phyloP scores from a whole-genome alignment of 1,140 invertebrate species.

The Glomeris maerens region DNA sequence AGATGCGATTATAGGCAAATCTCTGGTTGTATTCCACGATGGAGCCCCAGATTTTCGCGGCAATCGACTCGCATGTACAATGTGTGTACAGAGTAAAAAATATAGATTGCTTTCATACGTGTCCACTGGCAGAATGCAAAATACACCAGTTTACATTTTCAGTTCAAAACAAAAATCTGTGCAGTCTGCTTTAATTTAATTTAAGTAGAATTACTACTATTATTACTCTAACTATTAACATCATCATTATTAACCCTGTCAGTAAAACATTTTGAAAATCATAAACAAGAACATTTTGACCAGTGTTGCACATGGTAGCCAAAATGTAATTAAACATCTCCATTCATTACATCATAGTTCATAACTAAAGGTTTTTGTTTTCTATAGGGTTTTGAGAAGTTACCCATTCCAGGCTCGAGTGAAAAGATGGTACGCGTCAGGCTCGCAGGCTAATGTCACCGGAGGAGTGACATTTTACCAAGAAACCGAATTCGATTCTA shows the following conservation, averaged over 20 bases:
- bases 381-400: conserved; percentile 18
- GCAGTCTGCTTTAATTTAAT: too few relatives aligned
- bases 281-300: too few relatives aligned
- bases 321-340: too few relatives aligned
- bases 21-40: conserved; percentile 77
- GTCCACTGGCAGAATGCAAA: neutral
- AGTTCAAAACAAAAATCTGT: too few relatives aligned
- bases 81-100: too few relatives aligned
- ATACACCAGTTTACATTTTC: neutral
- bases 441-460: conserved; percentile 33
- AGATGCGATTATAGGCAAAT: conserved; percentile 58
- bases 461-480: conserved; percentile 69
- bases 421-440: conserved; percentile 19
- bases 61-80: conserved; percentile 70
- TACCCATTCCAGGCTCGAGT: conserved; percentile 21
- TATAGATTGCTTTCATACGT: too few relatives aligned
- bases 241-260: neutral
- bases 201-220: too few relatives aligned
- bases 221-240: too few relatives aligned
- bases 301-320: too few relatives aligned
- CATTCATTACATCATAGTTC: too few relatives aligned
- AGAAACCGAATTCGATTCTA: conserved; percentile 67
- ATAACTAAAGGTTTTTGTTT: neutral
- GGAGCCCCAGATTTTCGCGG: conserved; percentile 69
- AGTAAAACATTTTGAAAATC: neutral